phyloP scores from a whole-genome alignment of 2,888 invertebrate species.

The Anthoptus insignis region DNA sequence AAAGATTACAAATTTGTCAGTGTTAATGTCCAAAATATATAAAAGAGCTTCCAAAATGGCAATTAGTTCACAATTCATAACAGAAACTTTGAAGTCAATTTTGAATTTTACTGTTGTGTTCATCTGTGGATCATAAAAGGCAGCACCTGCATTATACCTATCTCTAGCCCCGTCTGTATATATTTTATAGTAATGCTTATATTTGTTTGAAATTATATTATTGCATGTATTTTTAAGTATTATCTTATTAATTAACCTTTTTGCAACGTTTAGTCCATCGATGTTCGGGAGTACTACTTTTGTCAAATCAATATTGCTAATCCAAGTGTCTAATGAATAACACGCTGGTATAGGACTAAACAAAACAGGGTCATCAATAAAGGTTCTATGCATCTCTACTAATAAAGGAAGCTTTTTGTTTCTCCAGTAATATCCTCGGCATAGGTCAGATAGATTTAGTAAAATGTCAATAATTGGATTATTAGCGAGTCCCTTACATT shows the following conservation, averaged over 20 bases:
- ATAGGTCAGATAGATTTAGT: background rate
- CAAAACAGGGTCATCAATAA: no score
- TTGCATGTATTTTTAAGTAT: no score
- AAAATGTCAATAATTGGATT: conserved; percentile 12
- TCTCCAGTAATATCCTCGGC: no score
- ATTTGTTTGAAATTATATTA: conserved; percentile 15
- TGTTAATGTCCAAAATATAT: background rate
- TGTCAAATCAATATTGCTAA: no score
- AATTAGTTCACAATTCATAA: conserved; percentile 25
- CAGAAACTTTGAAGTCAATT: conserved; percentile 16
- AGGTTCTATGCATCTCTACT: no score
- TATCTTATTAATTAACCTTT: no score
- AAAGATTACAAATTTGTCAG: conserved; percentile 18
- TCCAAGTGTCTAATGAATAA: no score
- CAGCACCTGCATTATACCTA: conserved; percentile 26
- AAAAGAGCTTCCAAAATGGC: conserved; percentile 15
- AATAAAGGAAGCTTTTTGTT: no score
- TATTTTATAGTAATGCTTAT: conserved; percentile 17
- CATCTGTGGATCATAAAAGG: conserved; percentile 36
- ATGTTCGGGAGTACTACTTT: no score
- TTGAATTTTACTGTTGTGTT: conserved; percentile 9
- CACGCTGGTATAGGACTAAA: no score
- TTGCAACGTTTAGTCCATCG: no score
- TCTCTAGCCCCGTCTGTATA: conserved; percentile 42
- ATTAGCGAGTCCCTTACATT: conserved; percentile 5